Evolutionary conservation across 2,797 vertebrate species (phyloP).

Genomic region (Trichosurus vulpecula): DNA sequence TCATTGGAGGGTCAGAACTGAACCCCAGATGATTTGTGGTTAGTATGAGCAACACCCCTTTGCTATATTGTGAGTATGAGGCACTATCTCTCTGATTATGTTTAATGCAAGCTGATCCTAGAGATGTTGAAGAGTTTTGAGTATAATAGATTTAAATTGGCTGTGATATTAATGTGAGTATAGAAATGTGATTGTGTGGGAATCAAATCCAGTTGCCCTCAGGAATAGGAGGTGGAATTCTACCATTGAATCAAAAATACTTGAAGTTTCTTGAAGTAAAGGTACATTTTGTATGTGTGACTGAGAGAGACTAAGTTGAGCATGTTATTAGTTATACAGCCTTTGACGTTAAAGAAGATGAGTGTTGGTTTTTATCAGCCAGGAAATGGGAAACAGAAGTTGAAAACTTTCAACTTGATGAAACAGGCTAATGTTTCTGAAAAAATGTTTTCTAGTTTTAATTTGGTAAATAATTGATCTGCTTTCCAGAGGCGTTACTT

Average conservation of each 20-base stretch:
- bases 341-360: constrained; percentile 42
- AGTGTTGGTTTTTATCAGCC: constrained; percentile 12
- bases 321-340: constrained; percentile 12
- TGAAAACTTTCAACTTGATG: constrained; percentile 4
- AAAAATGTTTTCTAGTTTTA: constrained; percentile 67
- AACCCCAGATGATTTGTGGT: constrained; percentile 29
- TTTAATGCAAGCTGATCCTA: neutral
- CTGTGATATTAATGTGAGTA: neutral
- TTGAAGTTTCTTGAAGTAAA: constrained; percentile 33
- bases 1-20: neutral
- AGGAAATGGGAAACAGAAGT: constrained; percentile 27
- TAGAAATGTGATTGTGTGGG: neutral
- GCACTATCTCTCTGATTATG: neutral
- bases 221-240: neutral
- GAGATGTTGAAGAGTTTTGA: neutral
- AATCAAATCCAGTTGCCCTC: neutral
- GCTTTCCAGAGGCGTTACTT: constrained; percentile 76
- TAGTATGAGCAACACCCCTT: constrained; percentile 5
- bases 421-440: constrained; percentile 54
- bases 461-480: constrained; percentile 81
- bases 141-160: neutral
- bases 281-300: constrained; percentile 11
- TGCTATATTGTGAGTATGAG: neutral
- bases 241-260: neutral
- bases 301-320: neutral